Evolutionary conservation across 1,140 invertebrate genomes (phyloP).

Genomic region (Papilio dardanus): DNA sequence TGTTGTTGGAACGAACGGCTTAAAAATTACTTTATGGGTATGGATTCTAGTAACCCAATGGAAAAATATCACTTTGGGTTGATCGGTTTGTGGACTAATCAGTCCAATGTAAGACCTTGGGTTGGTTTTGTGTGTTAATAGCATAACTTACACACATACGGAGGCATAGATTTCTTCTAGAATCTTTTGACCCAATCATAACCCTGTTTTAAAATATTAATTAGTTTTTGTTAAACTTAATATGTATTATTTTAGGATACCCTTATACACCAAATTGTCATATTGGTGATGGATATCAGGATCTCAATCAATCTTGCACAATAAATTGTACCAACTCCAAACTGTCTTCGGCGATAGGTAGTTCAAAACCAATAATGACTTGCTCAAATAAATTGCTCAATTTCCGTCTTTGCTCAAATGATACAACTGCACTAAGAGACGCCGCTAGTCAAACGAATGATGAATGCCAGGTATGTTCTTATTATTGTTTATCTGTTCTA

Average conservation of each 20-base stretch:
- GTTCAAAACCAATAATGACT: conserved; percentile 53
- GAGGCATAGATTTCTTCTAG: too few species aligned
- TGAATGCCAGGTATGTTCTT: conserved; percentile 52
- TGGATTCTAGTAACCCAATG: too few species aligned
- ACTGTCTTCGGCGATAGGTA: conserved; percentile 44
- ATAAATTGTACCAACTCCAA: conserved; percentile 54
- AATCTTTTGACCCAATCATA: too few species aligned
- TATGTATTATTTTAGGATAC: conserved; percentile 49
- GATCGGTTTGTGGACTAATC: too few species aligned
- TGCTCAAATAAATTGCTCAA: conserved; percentile 52
- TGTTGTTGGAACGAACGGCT: too few species aligned
- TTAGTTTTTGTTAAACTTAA: too few species aligned
- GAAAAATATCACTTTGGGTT: too few species aligned
- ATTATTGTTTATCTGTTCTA: neutral
- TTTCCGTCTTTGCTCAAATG: conserved; percentile 50
- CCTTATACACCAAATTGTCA: conserved; percentile 56
- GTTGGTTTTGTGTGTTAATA: too few species aligned
- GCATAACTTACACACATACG: too few species aligned
- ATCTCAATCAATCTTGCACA: conserved; percentile 61
- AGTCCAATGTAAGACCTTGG: too few species aligned
- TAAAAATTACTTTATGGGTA: too few species aligned
- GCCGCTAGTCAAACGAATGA: conserved; percentile 37
- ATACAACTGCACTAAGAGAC: conserved; percentile 37
- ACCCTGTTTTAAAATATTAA: too few species aligned
- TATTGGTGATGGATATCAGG: conserved; percentile 53